These are phyloP conservation scores for Tetranychus piercei DNA, from an alignment of 2,888 invertebrate genomes.

Conservation along the genomic window DNA sequence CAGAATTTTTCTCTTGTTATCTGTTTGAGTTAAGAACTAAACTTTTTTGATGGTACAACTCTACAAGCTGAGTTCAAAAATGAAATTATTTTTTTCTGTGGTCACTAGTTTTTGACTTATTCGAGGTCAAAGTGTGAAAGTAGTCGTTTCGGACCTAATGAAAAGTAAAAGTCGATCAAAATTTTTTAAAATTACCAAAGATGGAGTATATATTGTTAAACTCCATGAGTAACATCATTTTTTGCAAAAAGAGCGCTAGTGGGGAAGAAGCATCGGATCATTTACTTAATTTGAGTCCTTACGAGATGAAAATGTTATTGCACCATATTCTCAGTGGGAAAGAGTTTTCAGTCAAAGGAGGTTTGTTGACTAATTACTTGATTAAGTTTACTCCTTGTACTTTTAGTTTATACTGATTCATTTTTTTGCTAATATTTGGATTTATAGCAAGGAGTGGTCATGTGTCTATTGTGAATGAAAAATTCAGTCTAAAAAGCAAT, in stretches of 20 bases:
- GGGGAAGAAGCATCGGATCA: conserved; percentile 90
- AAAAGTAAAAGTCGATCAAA: no score
- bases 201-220: no score
- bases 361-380: conserved; percentile 37
- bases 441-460: conserved; percentile 26
- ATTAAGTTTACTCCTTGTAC: background rate
- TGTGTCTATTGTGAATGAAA: conserved; percentile 25
- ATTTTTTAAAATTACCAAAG: no score
- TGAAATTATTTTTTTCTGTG: no score
- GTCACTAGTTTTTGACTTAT: no score
- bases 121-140: no score
- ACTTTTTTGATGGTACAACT: no score
- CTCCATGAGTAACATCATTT: no score
- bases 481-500: conserved; percentile 18
- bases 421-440: background rate
- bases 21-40: no score
- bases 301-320: conserved; percentile 93
- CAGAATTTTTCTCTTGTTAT: no score
- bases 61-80: no score
- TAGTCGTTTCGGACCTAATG: no score
- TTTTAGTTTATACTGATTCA: background rate
- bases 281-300: conserved; percentile 85
- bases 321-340: conserved; percentile 97
- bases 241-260: conserved; percentile 31
- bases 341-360: conserved; percentile 56